Evolutionary conservation across 2,113 vertebrate genomes (phyloP).

Genomic region (Eptesicus fuscus): DNA sequence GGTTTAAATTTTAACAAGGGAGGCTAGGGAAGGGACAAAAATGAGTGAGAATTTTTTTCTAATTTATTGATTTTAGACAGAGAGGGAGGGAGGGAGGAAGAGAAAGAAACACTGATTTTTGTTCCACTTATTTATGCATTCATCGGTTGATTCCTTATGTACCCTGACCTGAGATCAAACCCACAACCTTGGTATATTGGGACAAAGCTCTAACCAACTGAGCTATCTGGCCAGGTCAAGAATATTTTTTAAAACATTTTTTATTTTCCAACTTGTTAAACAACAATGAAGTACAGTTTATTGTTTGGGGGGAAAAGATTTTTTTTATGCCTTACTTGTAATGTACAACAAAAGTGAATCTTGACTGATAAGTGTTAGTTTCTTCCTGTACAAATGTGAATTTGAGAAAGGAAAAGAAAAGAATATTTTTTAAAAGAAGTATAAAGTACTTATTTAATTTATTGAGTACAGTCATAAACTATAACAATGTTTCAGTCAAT

Average conservation of each 20-base stretch:
- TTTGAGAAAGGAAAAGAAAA: constrained; percentile 37
- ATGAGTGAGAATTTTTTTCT: background rate
- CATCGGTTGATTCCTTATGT: background rate
- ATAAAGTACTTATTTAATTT: background rate
- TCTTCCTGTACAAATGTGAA: constrained; percentile 50
- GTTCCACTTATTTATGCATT: background rate
- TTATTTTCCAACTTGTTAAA: constrained; percentile 60
- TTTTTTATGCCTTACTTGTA: constrained; percentile 41
- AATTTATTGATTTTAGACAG: background rate
- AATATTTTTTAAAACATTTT: constrained; percentile 31
- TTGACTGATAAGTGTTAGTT: constrained; percentile 49
- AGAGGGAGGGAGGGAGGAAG: background rate
- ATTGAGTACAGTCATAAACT: background rate
- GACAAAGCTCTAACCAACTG: background rate
- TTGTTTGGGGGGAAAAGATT: background rate
- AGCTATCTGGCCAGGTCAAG: background rate
- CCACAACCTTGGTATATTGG: background rate
- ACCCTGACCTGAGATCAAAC: background rate
- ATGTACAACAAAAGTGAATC: constrained; percentile 55
- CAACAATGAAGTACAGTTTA: constrained; percentile 35
- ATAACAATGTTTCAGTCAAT: background rate
- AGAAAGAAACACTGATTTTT: background rate
- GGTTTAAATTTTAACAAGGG: background rate
- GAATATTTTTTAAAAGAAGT: background rate
- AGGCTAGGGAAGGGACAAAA: background rate